These are phyloP conservation scores for Hippocampus kuda DNA, from an alignment of 2,797 vertebrate species.

Conservation along the genomic window DNA sequence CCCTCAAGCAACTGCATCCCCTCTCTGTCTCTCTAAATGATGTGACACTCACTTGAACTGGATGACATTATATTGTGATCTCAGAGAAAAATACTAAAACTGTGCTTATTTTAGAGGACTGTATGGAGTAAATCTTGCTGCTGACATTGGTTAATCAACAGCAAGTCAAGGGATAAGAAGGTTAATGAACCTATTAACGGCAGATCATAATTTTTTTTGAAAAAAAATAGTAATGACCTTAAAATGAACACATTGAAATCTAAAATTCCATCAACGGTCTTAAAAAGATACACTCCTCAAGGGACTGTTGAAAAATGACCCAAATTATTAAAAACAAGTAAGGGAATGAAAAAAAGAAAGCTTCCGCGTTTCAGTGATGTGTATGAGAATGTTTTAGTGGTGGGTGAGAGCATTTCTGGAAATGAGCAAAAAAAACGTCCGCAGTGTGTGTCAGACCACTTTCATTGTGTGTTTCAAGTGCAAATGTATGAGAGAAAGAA, in stretches of 20 bases:
- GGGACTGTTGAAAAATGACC: conserved; percentile 22
- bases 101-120: conserved; percentile 35
- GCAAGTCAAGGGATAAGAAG: conserved; percentile 27
- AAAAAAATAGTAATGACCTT: too few species aligned
- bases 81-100: conserved; percentile 22
- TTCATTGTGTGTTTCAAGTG: not conserved
- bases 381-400: not conserved
- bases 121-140: conserved; percentile 15
- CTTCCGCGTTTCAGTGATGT: not conserved
- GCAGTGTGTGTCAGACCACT: not conserved
- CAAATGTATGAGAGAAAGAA: not conserved
- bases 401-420: not conserved
- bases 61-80: conserved; percentile 51
- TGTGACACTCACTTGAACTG: conserved; percentile 51
- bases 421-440: too few species aligned
- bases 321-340: too few species aligned
- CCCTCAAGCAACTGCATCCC: conserved; percentile 51
- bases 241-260: not conserved
- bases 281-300: conserved; percentile 34
- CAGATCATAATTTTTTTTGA: too few species aligned
- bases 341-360: too few species aligned
- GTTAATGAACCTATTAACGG: conserved; percentile 19
- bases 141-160: conserved; percentile 28
- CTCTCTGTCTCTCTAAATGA: conserved; percentile 42
- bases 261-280: conserved; percentile 28